Evolutionary conservation across 1,140 invertebrate genomes (phyloP).

Genomic region (Aphaenogaster floridana): DNA sequence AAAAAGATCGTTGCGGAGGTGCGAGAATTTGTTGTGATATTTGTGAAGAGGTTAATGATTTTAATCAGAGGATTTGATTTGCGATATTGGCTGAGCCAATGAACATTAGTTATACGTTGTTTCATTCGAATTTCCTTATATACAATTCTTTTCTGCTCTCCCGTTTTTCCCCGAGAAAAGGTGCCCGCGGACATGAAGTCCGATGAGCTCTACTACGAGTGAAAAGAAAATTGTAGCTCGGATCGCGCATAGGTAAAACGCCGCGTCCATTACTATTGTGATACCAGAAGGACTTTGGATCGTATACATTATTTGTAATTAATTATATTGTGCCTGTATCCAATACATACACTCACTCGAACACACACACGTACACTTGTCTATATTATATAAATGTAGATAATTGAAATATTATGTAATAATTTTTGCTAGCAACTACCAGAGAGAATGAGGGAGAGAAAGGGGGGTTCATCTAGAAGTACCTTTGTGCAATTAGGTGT

Average conservation of each 20-base stretch:
- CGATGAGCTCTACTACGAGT: conserved; percentile 69
- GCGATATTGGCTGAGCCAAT: conserved; percentile 81
- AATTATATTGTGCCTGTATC: conserved; percentile 86
- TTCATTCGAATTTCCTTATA: conserved; percentile 73
- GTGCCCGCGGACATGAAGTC: conserved; percentile 80
- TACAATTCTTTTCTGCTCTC: conserved; percentile 67
- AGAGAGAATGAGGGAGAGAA: conserved; percentile 31
- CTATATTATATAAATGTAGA: conserved; percentile 82
- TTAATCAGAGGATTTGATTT: conserved; percentile 71
- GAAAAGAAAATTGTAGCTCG: conserved; percentile 58
- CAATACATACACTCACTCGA: conserved; percentile 72
- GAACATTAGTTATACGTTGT: conserved; percentile 69
- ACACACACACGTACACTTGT: conserved; percentile 70
- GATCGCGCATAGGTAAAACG: conserved; percentile 53
- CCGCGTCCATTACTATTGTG: conserved; percentile 82
- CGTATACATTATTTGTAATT: conserved; percentile 82
- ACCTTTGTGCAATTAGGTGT: conserved; percentile 81
- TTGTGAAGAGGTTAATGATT: conserved; percentile 56
- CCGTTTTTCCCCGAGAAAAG: conserved; percentile 42
- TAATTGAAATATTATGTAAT: conserved; percentile 78
- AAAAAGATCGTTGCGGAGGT: conserved; percentile 40
- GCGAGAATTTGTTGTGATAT: conserved; percentile 83
- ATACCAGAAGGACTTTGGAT: conserved; percentile 82
- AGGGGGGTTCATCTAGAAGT: conserved; percentile 69
- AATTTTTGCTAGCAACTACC: conserved; percentile 77